Evolutionary conservation across 2,888 invertebrate genomes (phyloP), one percentile per base, ranked within the genome.

Genomic region (Meta bourneti): DNA sequence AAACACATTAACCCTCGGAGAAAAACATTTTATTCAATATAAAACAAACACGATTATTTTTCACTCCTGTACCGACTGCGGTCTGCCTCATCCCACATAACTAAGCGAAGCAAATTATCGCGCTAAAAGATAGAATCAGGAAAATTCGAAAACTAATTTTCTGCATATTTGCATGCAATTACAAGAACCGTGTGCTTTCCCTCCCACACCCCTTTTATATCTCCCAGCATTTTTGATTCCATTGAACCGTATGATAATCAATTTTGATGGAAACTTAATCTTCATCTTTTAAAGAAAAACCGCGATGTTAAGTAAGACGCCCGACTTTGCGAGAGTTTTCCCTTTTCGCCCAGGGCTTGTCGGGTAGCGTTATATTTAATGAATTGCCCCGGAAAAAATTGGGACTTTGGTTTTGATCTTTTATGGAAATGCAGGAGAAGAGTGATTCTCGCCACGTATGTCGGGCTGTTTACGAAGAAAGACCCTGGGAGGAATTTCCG

Each of bases 161-260:
- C 61, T 61, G 61, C 61, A 61, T 61, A 61, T 61, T 61, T 61
- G 61, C 61, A 61, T 61, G 61, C 61, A 61, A 61, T 61, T 61
- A 61, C 61, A 61, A 61, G 61, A 61, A 61, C 61, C 61, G 61
- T 16, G 61, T 61, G 61, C 16, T 13, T 61, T 61, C 6, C 61
- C 61, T 61, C 9, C 5, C 61, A 1, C 34, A 34, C 34, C 34
- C 34, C 34, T 34, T 34, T 34, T 34, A 34, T 34, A 34, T 34
- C 61, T 61, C 61, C 13, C 8, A 61, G 61, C 61, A 61, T 61
- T 61, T 61, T 61, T 61, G 61, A 61, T 61, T 61, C 61, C 61
- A 61, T 61, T 61, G 61, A 61, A 61, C 61, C 61, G 61, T 16
- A 61, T 61, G 61, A 61, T 61, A 61, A 61, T 61, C 61, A 61